Evolutionary conservation across 1,140 invertebrate genomes (phyloP).

Genomic region (Goniozus legneri): DNA sequence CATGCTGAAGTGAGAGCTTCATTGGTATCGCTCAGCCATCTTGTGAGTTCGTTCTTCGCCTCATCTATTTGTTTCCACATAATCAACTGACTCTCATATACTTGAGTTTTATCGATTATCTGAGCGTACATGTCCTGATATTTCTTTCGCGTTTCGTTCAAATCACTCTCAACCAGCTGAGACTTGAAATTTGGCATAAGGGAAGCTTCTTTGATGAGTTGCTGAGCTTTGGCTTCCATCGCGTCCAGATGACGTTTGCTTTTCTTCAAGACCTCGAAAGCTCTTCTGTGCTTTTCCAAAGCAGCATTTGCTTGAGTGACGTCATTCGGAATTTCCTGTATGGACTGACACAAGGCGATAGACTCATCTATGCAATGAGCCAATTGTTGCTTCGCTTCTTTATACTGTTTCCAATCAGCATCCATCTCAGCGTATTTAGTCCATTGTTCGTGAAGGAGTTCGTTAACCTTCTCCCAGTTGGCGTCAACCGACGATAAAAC

Average conservation of each 20-base stretch:
- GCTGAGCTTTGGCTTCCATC: slow-evolving; percentile 70
- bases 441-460: slow-evolving; percentile 70
- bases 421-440: slow-evolving; percentile 71
- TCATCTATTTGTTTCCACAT: slow-evolving; percentile 91
- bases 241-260: slow-evolving; percentile 72
- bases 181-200: slow-evolving; percentile 71
- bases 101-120: slow-evolving; percentile 68
- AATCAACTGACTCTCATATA: slow-evolving; percentile 80
- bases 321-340: slow-evolving; percentile 64
- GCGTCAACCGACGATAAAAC: slow-evolving; percentile 70
- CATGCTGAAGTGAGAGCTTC: slow-evolving; percentile 70
- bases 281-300: slow-evolving; percentile 72
- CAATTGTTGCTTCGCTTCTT: slow-evolving; percentile 67
- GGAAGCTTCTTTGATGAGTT: slow-evolving; percentile 69
- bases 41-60: slow-evolving; percentile 74
- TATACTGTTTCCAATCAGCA: slow-evolving; percentile 71
- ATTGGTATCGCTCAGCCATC: slow-evolving; percentile 81
- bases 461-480: slow-evolving; percentile 75
- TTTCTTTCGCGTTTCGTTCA: slow-evolving; percentile 61
- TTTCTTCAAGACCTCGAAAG: slow-evolving; percentile 69
- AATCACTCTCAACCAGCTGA: slow-evolving; percentile 61
- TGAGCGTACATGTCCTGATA: slow-evolving; percentile 74
- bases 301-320: slow-evolving; percentile 58
- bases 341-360: slow-evolving; percentile 58
- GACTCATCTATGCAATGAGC: slow-evolving; percentile 67